Percentiles rank a stretch among this genome's conserved stretches.
Evolutionary conservation across 2,797 vertebrate species (phyloP).

Genomic region (Morus bassanus): DNA sequence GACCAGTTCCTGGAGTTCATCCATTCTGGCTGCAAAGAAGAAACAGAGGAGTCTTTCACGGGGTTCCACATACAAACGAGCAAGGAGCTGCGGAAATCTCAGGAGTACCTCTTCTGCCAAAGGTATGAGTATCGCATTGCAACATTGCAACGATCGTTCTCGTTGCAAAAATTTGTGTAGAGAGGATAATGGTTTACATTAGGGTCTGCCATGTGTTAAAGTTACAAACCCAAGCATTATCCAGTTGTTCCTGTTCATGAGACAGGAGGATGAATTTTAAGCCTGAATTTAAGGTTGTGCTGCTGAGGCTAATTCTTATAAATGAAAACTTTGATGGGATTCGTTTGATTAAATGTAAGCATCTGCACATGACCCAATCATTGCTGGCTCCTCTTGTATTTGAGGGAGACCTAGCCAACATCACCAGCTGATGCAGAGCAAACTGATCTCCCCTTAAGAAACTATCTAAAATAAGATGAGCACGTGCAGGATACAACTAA

Average conservation of each 20-base stretch:
- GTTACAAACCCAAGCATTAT: background rate
- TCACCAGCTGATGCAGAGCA: background rate
- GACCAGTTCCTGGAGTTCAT: constrained; percentile 74
- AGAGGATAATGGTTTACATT: background rate
- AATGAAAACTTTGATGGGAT: background rate
- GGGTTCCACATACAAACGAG: constrained; percentile 75
- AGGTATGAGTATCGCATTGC: constrained; percentile 31
- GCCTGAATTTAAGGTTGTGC: background rate
- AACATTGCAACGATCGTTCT: too few relatives aligned
- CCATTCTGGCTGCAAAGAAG: constrained; percentile 60
- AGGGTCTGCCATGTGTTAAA: background rate
- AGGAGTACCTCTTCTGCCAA: constrained; percentile 69
- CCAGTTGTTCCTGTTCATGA: background rate
- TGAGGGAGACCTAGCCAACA: background rate
- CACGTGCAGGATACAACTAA: background rate
- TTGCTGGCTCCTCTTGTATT: background rate
- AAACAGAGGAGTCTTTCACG: constrained; percentile 69
- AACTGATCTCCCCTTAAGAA: background rate
- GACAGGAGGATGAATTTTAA: background rate
- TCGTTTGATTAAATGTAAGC: background rate
- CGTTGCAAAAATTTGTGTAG: too few relatives aligned
- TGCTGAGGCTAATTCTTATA: background rate
- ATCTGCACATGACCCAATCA: background rate
- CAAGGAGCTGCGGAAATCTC: constrained; percentile 62
- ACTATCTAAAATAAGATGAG: background rate